phyloP scores from a whole-genome alignment of 2,113 vertebrate species.

The Callipepla californica region DNA sequence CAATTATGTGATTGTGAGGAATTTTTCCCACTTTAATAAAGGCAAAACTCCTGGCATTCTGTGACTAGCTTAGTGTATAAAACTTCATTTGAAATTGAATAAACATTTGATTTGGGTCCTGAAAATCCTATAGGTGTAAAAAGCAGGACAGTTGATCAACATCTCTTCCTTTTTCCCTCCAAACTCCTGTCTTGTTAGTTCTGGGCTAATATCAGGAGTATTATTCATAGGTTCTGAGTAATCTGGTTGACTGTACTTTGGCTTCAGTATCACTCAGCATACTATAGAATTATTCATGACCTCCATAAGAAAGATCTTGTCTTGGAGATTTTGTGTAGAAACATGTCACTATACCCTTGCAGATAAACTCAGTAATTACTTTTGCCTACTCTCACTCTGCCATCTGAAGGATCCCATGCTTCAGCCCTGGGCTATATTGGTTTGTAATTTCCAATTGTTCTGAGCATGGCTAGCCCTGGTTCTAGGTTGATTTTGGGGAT shows the following conservation, averaged over 20 bases:
- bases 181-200: background rate
- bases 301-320: background rate
- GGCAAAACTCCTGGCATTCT: fast-evolving
- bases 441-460: background rate
- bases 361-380: background rate
- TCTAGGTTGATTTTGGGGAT: background rate
- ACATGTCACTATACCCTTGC: background rate
- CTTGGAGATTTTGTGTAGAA: background rate
- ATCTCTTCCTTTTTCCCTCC: background rate
- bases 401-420: fast-evolving
- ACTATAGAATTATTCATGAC: fast-evolving
- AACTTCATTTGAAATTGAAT: background rate
- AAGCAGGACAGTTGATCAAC: background rate
- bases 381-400: fast-evolving
- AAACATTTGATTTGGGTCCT: background rate
- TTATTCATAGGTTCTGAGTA: background rate
- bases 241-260: background rate
- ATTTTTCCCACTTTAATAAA: background rate
- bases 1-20: background rate
- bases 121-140: background rate
- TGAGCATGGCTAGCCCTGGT: background rate
- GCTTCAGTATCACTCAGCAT: background rate
- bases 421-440: no score
- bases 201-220: background rate
- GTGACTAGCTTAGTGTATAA: background rate